Base-by-base conservation (phyloP, 2,113 vertebrate genomes). In the Andinoacara biseriatus region DNA sequence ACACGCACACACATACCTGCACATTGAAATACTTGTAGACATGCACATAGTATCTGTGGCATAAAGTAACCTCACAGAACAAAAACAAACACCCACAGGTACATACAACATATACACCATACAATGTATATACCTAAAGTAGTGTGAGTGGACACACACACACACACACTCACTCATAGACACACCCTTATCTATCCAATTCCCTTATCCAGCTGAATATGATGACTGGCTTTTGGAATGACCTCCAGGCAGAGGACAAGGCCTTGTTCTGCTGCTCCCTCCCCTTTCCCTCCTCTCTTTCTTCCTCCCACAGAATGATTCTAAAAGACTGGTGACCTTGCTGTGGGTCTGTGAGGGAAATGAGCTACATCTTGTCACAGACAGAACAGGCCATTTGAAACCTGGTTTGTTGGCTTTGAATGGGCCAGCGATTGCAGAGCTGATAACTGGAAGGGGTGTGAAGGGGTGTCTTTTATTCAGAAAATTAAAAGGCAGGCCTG, bases 311-410 rank as follows among this genome's bases (percentile, higher is more conserved):
- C 96, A 97, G 96, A 97, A 97, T 97, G 97, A 97, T 97, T 97
- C 80, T 96, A 96, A 97, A 97, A 96, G 97, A 96, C 94, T 96
- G 96, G 96, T 97, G 97, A 98, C 97, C 97, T 98, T 98, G 97
- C 97, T 97, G 95, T 96, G 94, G 96, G 96, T 97, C 96, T 94
- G 95, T 94, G 94, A 97, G 95, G 96, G 96, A 98, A 97, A 97
- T 97, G 96, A 97, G 97, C 96, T 96, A 97, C 97, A 97, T 97
- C 96, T 97, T 97, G 97, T 98, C 96, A 96, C 95, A 86, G 94
- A 95, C 96, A 95, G 96, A 97, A 96, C 95, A 96, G 93, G 95
- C 96, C 96, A 96, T 98, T 97, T 96, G 96, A 96, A 96, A 95
- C 94, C 94, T 79, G 94, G 95, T 96, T 96, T 97, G 97, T 97